Conservation (phyloP, 2,113 vertebrate genomes). For the Chionodraco myersi region DNA sequence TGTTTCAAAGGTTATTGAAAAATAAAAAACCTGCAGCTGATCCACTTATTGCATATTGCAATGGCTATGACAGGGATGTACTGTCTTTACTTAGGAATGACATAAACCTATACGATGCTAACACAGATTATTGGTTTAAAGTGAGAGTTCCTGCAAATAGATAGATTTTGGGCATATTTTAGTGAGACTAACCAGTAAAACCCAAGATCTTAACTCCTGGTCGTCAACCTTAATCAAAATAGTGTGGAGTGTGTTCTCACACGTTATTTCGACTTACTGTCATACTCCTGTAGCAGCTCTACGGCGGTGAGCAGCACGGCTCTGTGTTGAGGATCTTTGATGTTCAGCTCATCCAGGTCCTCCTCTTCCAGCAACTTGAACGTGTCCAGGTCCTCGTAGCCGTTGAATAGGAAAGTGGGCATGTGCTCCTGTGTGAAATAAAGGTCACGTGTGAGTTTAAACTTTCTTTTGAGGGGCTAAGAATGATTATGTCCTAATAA, state of each 20-base stretch:
- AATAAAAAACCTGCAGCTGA: not conserved
- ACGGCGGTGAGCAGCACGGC: conserved; percentile 95
- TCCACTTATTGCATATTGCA: not conserved
- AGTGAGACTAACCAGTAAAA: not conserved
- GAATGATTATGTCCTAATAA: not conserved
- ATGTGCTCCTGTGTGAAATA: conserved; percentile 90
- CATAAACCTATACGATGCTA: not conserved
- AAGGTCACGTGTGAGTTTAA: not conserved
- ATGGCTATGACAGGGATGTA: too few relatives aligned
- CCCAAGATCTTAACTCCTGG: not conserved
- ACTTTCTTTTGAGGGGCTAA: not conserved
- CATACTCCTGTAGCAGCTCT: conserved; percentile 96
- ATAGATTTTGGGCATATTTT: not conserved
- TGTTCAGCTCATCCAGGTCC: conserved; percentile 97
- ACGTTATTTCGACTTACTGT: conserved; percentile 86
- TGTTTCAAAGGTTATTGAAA: not conserved
- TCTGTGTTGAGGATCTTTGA: conserved; percentile 94
- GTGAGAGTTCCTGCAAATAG: not conserved
- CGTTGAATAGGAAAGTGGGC: conserved; percentile 98
- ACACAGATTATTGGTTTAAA: not conserved
- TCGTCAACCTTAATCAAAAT: not conserved
- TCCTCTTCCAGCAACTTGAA: conserved; percentile 98
- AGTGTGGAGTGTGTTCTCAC: not conserved
- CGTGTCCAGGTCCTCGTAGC: conserved; percentile 97
- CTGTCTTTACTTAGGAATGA: not conserved